Evolutionary conservation across 2,113 vertebrate species (phyloP), one percentile per base, ranked within the genome.

Genomic region (Spizaetus ornatus): DNA sequence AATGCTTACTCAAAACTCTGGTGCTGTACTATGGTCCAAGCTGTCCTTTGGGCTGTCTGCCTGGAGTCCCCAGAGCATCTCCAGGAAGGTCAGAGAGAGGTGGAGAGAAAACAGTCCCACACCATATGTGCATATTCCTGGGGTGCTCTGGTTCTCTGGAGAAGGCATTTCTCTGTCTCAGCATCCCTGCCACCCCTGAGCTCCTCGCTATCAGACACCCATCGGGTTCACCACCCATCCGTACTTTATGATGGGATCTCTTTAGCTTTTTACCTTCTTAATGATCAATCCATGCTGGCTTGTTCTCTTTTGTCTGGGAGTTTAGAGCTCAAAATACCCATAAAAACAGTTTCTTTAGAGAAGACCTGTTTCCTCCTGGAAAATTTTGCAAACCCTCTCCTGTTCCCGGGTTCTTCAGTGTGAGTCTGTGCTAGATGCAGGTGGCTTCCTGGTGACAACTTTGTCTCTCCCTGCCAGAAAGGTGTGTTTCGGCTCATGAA

Each of bases 401-500:
- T 22, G 0, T 36, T 26, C n/a, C 73, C 32, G 2, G 42, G 31
- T 5, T 38, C 29, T 58, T 69, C 38, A 2, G 9, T 8, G 27
- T 43, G 45, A 21, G 69, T 12, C 11, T 34, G 21, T 81, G 80
- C 38, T 18, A 6, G 48, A 1, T 55, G 31, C 53, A 3, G 67
- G 13, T 34, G 42, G 29, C 58, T 65, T 61, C 53, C n/a, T 0
- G 3, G 65, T 82, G 81, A 32, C 43, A 0, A 1, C 61, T 76
- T 10, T 53, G 56, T 89, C 86, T 97, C 56, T 50, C 59, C 55
- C 42, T 77, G 77, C 72, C 94, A 99, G 99, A 99, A 98, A 90
- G 99, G 99, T 1, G 96, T 99, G 91, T 99, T 99, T 76, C 99
- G 74, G 96, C 97, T 99, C 34, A 98, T 98, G 18, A 47, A 98